Evolutionary conservation across 2,113 vertebrate species (phyloP), one percentile per base, ranked within the genome.

Genomic region (Pachycephala philippinensis): DNA sequence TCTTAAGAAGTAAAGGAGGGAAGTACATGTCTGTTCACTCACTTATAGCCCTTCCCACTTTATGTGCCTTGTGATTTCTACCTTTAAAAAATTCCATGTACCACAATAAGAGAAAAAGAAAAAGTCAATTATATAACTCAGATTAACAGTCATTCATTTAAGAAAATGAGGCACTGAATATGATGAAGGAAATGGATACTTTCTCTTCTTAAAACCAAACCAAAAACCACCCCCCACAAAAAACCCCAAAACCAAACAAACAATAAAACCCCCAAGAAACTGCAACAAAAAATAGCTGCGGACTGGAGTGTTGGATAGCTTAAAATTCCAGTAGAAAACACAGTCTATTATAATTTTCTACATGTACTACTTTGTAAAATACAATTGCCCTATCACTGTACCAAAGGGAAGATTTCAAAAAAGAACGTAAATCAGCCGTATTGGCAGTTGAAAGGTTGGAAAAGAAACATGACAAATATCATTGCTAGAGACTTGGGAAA

Each of bases 331-430:
- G 72, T 39, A 76, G 28, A 64, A 97, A 97, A 89, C 31, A 95
- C 89, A 90, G 44, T 81, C 50, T 89, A 89, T 95, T 96, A 91
- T 11, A 11, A 94, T 98, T 97, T 97, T 90, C 65, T 92, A 45
- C 45, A 44, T 92, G 65, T 90, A 61, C 44, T 91, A 49, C 70
- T 91, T 77, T 84, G 33, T 53, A 81, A 96, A 95, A 91, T 95
- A 74, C 70, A 95, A 63, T 90, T 97, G 45, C n/a, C 31, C 18
- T 87, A 77, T 91, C 60, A 77, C 59, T 89, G 30, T 89, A 91
- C 49, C 84, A 66, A 88, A 92, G 28, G 80, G 63, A 68, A 81
- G 72, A 91, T 81, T 68, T 94, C 37, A 30, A 86, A 95, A 97
- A 82, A 84, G 72, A 47, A 42, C 49, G 92, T 82, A 95, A 96